Evolutionary conservation across 1,140 invertebrate species (phyloP).

Genomic region (Heterodera carotae): DNA sequence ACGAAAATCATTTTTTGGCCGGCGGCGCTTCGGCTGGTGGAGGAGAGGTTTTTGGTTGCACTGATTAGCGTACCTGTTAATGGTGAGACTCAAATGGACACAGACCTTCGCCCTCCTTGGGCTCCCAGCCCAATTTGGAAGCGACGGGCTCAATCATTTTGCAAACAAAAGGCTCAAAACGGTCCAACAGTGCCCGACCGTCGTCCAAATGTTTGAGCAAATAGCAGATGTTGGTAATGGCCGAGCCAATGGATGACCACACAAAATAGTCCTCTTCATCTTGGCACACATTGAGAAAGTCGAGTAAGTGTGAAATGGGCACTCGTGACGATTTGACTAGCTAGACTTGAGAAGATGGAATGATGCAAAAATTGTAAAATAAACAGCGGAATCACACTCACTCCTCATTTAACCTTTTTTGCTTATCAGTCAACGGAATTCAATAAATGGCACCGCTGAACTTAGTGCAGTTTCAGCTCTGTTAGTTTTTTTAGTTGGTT

Average conservation of each 20-base stretch:
- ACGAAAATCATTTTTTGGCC: no score
- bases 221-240: conserved; percentile 32
- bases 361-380: no score
- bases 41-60: no score
- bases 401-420: no score
- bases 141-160: conserved; percentile 65
- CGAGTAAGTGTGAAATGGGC: conserved; percentile 55
- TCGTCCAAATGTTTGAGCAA: conserved; percentile 35
- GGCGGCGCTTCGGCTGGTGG: no score
- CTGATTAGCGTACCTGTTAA: no score
- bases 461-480: no score
- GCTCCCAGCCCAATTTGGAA: conserved; percentile 67
- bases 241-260: conserved; percentile 53
- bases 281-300: conserved; percentile 49
- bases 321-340: conserved; percentile 69
- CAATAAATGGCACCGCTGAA: no score
- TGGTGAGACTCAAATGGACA: no score
- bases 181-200: conserved; percentile 60
- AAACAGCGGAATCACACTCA: no score
- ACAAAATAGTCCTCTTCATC: conserved; percentile 62
- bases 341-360: conserved; percentile 3
- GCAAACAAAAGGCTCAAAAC: conserved; percentile 64
- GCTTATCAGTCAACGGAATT: no score
- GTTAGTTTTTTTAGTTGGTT: no score
- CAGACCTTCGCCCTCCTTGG: conserved; percentile 62